Percentiles rank a stretch among this genome's conserved stretches.
Conservation (phyloP, 2,888 invertebrate species). For the Aspidiotus destructor region DNA sequence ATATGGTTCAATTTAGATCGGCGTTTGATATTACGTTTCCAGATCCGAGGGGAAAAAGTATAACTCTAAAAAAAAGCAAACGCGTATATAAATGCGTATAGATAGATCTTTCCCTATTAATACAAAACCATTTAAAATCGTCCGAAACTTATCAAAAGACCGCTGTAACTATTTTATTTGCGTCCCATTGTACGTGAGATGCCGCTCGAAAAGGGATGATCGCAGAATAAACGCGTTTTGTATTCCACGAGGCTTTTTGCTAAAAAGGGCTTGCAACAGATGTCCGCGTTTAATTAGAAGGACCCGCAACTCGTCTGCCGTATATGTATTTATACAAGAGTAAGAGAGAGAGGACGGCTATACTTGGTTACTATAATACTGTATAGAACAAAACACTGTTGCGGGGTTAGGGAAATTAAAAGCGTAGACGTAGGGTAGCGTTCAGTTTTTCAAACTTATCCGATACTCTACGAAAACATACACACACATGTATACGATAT, state of each 20-base stretch:
- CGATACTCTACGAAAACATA: neutral
- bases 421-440: constrained; percentile 5
- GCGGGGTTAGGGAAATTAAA: constrained; percentile 27
- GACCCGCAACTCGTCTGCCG: constrained; percentile 25
- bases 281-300: constrained; percentile 33
- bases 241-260: constrained; percentile 30
- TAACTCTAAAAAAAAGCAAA: no score
- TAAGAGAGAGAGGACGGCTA: neutral
- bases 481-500: no score
- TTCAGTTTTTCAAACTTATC: constrained; percentile 24
- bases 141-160: constrained; percentile 27
- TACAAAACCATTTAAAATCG: constrained; percentile 24
- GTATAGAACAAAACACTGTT: constrained; percentile 25
- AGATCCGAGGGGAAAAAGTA: no score
- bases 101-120: constrained; percentile 8
- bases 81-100: no score
- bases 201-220: constrained; percentile 26
- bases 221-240: constrained; percentile 28
- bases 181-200: constrained; percentile 30
- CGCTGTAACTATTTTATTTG: constrained; percentile 30
- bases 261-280: constrained; percentile 32
- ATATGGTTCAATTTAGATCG: no score
- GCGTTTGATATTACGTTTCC: no score
- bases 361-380: constrained; percentile 16
- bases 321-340: constrained; percentile 1